These are phyloP conservation scores for Drosophila virilis DNA, from an alignment of 1,140 invertebrate genomes.

Conservation along the genomic window DNA sequence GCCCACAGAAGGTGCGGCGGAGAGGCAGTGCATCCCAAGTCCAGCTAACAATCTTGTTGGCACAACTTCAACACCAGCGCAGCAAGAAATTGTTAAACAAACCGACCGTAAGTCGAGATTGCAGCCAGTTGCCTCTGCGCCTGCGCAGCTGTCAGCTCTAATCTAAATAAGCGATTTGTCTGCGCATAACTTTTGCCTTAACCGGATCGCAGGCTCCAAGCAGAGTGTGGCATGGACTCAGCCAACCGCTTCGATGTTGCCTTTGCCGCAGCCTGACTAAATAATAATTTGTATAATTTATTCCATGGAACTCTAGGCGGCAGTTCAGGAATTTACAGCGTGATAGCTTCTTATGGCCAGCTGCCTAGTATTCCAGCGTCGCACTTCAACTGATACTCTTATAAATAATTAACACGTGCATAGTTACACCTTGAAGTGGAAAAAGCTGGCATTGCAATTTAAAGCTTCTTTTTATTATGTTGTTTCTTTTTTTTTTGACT, in stretches of 20 bases:
- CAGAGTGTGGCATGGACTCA: slow-evolving; percentile 13
- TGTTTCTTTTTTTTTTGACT: slow-evolving; percentile 40
- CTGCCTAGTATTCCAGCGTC: slow-evolving; percentile 34
- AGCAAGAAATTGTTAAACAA: slow-evolving; percentile 27
- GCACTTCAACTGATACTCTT: slow-evolving; percentile 10
- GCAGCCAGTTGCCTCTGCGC: slow-evolving; percentile 44
- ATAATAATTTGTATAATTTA: slow-evolving; percentile 83
- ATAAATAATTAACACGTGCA: slow-evolving; percentile 80
- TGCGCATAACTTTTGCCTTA: slow-evolving; percentile 64
- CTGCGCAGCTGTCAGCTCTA: slow-evolving; percentile 67
- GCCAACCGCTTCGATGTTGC: slow-evolving; percentile 10
- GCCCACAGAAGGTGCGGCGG: slow-evolving; percentile 19
- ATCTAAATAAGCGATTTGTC: slow-evolving; percentile 79
- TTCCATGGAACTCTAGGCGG: slow-evolving; percentile 44
- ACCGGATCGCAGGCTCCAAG: slow-evolving; percentile 24
- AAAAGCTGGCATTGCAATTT: slow-evolving; percentile 36
- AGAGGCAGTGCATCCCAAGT: background rate
- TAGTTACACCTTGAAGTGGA: slow-evolving; percentile 39
- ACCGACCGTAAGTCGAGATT: slow-evolving; percentile 32
- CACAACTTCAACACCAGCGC: slow-evolving; percentile 33
- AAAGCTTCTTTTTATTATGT: slow-evolving; percentile 23
- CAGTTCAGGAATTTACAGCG: slow-evolving; percentile 46
- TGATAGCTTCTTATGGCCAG: slow-evolving; percentile 57
- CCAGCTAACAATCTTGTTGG: slow-evolving; percentile 41
- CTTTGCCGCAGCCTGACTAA: slow-evolving; percentile 43